These are phyloP conservation scores for Sebastes nivosus DNA, from an alignment of 2,797 vertebrate species.

Conservation along the genomic window DNA sequence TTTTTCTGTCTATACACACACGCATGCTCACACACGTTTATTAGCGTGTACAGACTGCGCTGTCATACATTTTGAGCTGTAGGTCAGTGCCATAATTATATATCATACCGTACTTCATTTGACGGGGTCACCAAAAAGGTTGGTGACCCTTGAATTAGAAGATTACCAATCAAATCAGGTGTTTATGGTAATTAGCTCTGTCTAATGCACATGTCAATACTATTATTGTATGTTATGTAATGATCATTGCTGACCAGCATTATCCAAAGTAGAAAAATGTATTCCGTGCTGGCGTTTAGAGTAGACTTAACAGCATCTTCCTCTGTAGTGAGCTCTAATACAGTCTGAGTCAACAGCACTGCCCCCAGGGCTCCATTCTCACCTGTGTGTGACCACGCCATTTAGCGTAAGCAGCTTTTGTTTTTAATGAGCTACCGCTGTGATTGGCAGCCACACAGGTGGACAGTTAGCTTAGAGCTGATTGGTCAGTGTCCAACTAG, in stretches of 20 bases:
- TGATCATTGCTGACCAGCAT: neutral
- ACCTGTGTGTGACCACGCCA: slow-evolving; percentile 37
- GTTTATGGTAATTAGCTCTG: neutral
- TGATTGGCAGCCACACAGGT: slow-evolving; percentile 34
- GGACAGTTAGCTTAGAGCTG: slow-evolving; percentile 19
- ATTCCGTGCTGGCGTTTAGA: neutral
- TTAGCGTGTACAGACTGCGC: too few relatives aligned
- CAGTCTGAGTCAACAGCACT: slow-evolving; percentile 4
- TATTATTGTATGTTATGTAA: neutral
- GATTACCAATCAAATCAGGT: neutral
- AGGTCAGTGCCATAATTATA: neutral
- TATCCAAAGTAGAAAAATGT: neutral
- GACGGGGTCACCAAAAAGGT: neutral
- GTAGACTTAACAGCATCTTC: neutral
- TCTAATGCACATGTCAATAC: neutral
- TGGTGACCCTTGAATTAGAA: neutral
- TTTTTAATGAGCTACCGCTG: slow-evolving; percentile 34
- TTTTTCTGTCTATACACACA: neutral
- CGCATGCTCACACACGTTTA: neutral
- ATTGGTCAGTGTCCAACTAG: slow-evolving; percentile 41
- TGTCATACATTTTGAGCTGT: neutral
- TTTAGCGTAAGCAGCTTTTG: slow-evolving; percentile 28
- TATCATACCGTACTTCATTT: neutral
- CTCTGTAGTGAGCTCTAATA: neutral
- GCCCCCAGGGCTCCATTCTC: slow-evolving; percentile 26